phyloP scores from a whole-genome alignment of 2,888 invertebrate genomes.

The Alviniconcha strummeri region DNA sequence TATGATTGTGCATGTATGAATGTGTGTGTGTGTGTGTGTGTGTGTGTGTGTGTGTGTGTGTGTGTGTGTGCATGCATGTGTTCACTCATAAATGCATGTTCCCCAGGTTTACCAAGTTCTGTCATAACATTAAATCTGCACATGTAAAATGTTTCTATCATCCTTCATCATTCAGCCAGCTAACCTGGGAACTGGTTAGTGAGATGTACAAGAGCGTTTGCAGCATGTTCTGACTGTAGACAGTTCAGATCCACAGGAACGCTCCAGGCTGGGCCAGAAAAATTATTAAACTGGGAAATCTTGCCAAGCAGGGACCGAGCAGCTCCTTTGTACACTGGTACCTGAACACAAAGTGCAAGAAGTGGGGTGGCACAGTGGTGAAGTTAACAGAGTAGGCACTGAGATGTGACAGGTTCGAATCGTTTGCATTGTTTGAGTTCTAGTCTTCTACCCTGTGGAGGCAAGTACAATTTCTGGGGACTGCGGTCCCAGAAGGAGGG shows the following conservation, averaged over 20 bases:
- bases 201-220: constrained; percentile 53
- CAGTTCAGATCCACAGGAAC: constrained; percentile 46
- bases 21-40: constrained; percentile 11
- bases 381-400: too few relatives aligned
- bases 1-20: constrained; percentile 1
- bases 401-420: too few relatives aligned
- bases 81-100: neutral
- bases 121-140: neutral
- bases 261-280: constrained; percentile 37
- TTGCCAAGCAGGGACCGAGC: constrained; percentile 48
- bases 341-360: constrained; percentile 39
- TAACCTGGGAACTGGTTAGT: constrained; percentile 59
- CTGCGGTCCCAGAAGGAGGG: too few relatives aligned
- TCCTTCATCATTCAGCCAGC: neutral
- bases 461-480: too few relatives aligned
- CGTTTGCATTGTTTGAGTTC: too few relatives aligned
- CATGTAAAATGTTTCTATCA: neutral
- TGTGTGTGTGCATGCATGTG: constrained; percentile 1
- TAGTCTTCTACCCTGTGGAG: too few relatives aligned
- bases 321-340: constrained; percentile 62
- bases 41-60: neutral
- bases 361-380: too few relatives aligned
- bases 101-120: neutral
- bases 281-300: constrained; percentile 44
- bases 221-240: constrained; percentile 58